phyloP scores from a whole-genome alignment of 92 coral and sea anemone genomes.

The Blastomussa wellsi region DNA sequence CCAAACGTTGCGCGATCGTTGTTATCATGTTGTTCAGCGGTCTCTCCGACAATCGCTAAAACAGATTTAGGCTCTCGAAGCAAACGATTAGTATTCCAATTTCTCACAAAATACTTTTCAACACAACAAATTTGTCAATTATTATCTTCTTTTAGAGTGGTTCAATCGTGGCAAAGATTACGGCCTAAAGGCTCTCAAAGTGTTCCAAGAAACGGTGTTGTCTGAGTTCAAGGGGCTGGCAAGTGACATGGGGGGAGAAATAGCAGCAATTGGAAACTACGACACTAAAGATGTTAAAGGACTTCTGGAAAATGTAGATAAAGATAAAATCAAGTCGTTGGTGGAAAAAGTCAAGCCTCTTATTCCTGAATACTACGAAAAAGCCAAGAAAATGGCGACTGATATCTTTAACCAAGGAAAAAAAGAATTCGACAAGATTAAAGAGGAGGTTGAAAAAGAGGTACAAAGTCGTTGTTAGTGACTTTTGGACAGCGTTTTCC shows the following conservation, averaged over 20 bases:
- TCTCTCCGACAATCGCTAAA: neutral
- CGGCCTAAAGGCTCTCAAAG: slow-evolving; percentile 69
- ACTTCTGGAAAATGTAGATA: slow-evolving; percentile 87
- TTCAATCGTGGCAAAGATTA: slow-evolving; percentile 67
- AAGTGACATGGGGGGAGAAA: slow-evolving; percentile 77
- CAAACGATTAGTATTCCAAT: neutral
- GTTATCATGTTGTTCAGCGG: neutral
- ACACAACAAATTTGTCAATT: neutral
- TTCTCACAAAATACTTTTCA: neutral
- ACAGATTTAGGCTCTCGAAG: neutral
- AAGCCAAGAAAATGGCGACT: slow-evolving; percentile 69
- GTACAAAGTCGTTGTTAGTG: slow-evolving; percentile 34
- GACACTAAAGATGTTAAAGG: slow-evolving; percentile 88
- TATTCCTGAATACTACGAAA: slow-evolving; percentile 75
- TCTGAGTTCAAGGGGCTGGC: slow-evolving; percentile 72
- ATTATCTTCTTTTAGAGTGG: slow-evolving; percentile 39
- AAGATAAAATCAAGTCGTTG: slow-evolving; percentile 71
- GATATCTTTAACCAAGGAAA: slow-evolving; percentile 73
- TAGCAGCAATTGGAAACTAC: slow-evolving; percentile 77
- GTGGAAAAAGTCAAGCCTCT: slow-evolving; percentile 90
- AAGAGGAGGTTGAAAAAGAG: slow-evolving; percentile 81
- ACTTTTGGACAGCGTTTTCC: no score
- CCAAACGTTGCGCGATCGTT: neutral
- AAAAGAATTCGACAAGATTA: slow-evolving; percentile 75
- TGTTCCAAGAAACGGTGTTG: slow-evolving; percentile 77